Evolutionary conservation across 2,888 invertebrate genomes (phyloP), one percentile per base, ranked within the genome.

Genomic region (Busseola fusca): DNA sequence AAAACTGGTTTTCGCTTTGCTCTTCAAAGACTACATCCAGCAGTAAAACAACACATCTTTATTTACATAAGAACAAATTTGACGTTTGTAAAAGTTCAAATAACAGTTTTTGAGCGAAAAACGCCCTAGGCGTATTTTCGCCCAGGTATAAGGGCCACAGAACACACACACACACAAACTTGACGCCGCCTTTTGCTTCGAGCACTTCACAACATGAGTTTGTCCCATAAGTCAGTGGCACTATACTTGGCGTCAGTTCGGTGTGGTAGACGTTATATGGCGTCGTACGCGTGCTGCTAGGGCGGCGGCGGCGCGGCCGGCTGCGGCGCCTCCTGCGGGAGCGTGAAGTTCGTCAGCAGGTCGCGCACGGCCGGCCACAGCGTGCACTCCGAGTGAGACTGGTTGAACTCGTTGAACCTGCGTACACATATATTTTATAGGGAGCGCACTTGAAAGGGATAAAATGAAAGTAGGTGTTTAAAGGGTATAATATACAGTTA

Each of bases 311-410:
- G 91, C 85, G 93, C 92, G 85, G 93, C 83, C 63, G 93, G 81
- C 80, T 96, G 96, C 77, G 97, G 97, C 70, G 97, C 96, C 89
- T 98, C 98, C 45, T 97, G 97, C 63, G 98, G 98, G 78, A 98
- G 93, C 58, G 97, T 97, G 86, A 99, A 96, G 96, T 98, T 98
- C 54, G 97, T 97, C 68, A 99, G 94, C 72, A 99, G 95, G 93
- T 99, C 99, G 79, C 98, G 96, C 63, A 99, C 97, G 30, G 99
- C 98, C 45, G 99, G 98, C 93, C 98, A 99, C 69, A 99, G 96
- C 25, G 98, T 98, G 91, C 99, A 99, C 89, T 99, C 98, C 96
- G 96, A 98, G 97, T 93, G 98, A 96, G 86, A 85, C 95, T 96
- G 96, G 83, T 97, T 97, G 90, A 97, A 98, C 87, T 98, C 98